phyloP scores from a whole-genome alignment of 1,140 invertebrate genomes.

The Drosophila nigromelanica region DNA sequence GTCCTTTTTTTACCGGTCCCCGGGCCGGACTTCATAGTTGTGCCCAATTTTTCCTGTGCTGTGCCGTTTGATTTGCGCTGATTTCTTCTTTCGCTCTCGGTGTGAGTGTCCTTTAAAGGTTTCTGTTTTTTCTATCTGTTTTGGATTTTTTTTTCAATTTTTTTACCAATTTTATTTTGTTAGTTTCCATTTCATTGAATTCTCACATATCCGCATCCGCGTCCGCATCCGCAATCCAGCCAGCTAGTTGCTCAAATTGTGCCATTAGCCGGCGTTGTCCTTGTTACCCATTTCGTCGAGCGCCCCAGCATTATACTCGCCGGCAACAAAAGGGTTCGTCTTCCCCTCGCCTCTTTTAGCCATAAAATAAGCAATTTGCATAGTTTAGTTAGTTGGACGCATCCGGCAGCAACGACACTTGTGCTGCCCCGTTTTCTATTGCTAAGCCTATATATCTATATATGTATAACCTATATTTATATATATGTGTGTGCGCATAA shows the following conservation, averaged over 20 bases:
- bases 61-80: constrained; percentile 78
- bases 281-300: constrained; percentile 40
- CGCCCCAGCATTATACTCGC: constrained; percentile 26
- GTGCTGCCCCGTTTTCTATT: constrained; percentile 25
- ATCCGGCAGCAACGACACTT: constrained; percentile 70
- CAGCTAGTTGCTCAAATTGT: constrained; percentile 78
- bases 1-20: constrained; percentile 39
- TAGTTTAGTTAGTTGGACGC: constrained; percentile 81
- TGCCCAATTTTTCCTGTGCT: constrained; percentile 75
- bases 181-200: constrained; percentile 83
- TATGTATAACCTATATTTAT: neutral
- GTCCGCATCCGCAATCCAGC: constrained; percentile 45
- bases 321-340: constrained; percentile 45
- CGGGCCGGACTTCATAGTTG: constrained; percentile 38
- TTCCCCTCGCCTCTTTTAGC: constrained; percentile 23
- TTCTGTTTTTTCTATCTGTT: constrained; percentile 48
- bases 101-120: constrained; percentile 69
- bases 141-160: constrained; percentile 46
- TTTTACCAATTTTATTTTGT: constrained; percentile 78
- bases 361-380: constrained; percentile 82
- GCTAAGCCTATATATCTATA: constrained; percentile 16
- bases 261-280: constrained; percentile 72
- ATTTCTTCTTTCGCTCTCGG: constrained; percentile 58
- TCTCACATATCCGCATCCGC: constrained; percentile 73
- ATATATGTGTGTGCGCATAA: constrained; percentile 54